phyloP scores from a whole-genome alignment of 2,113 vertebrate species.

The Oncorhynchus clarkii region DNA sequence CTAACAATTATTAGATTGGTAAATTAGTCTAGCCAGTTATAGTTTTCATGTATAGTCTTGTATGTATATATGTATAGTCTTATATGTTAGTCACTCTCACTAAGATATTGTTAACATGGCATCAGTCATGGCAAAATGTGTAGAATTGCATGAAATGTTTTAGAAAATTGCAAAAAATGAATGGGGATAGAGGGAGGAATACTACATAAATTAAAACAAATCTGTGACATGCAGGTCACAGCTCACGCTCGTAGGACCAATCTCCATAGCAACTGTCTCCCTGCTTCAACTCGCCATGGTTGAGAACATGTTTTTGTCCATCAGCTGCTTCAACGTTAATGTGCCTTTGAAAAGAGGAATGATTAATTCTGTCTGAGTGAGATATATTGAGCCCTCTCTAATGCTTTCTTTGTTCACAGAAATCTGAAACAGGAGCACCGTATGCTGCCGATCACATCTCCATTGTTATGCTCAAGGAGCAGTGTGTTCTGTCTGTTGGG shows the following conservation, averaged over 20 bases:
- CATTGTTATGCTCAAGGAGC: background rate
- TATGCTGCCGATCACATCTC: conserved; percentile 33
- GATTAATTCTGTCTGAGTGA: conserved; percentile 32
- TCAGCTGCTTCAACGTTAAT: conserved; percentile 54
- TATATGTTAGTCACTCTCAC: too few species aligned
- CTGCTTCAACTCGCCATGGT: conserved; percentile 34
- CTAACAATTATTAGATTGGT: too few species aligned
- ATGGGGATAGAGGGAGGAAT: conserved; percentile 37
- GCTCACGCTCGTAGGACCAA: conserved; percentile 52
- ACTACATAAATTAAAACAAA: conserved; percentile 28
- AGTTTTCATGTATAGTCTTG: too few species aligned
- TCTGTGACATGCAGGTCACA: conserved; percentile 54
- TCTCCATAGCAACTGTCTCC: conserved; percentile 68
- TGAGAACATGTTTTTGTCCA: conserved; percentile 38
- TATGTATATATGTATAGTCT: too few species aligned
- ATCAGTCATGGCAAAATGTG: too few species aligned
- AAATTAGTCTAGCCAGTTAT: too few species aligned
- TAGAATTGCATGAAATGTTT: too few species aligned
- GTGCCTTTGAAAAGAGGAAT: conserved; percentile 52
- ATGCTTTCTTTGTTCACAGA: conserved; percentile 33
- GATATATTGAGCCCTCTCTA: background rate
- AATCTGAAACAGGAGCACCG: background rate
- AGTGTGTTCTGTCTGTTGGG: conserved; percentile 19
- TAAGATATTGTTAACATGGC: too few species aligned
- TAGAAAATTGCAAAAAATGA: background rate